Base-by-base conservation (phyloP, 2,113 vertebrate genomes). In the Sarotherodon lohbergeri region DNA sequence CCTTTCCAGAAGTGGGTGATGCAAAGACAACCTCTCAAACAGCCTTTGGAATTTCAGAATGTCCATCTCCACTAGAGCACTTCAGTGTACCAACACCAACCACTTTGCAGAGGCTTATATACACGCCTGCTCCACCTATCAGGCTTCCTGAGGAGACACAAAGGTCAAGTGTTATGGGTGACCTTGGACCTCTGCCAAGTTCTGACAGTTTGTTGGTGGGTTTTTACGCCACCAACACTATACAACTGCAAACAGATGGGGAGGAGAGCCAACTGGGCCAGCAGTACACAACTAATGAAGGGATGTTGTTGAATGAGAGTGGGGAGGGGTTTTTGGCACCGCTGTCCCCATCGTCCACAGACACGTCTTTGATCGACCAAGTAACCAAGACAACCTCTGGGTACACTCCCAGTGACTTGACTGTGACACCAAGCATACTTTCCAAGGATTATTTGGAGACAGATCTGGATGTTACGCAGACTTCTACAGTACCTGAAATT, bases 91-190 rank as follows among this genome's bases (percentile, higher is more conserved):
- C 88, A 48, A 73, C 90, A 71, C 81, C 87, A 57, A 16, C 61
- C 82, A 4, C 81, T 83, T 76, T 32, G 63, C 85, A 71, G 73
- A 76, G 7, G 19, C 88, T 92, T 85, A 90, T 63, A 14, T 90
- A 39, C 34, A 66, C 34, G 14, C 39, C 78, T 85, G 50, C 52
- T 87, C 59, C 84, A 55, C 84, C 89, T 71, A 87, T 81, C 63
- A 82, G 86, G 52, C 81, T 52, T 46, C 86, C 56, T 29, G 86
- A 83, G 54, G 83, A 86, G 8, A 81, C 71, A 27, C 79, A 86
- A 73, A 80, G 54, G 41, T 27, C 41, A 80, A 85, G 27, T 10
- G 6, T 81, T 4, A 83, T 59, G 4, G 86, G 19, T 78, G 66
- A 90, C 22, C 12, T 5, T 2, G 82, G 16, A 24, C 83, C 85